A percentile compares a stretch with the other conserved stretches of the same genome.
phyloP scores from a whole-genome alignment of 1,140 invertebrate genomes.

The Philopotamus ludificatus region DNA sequence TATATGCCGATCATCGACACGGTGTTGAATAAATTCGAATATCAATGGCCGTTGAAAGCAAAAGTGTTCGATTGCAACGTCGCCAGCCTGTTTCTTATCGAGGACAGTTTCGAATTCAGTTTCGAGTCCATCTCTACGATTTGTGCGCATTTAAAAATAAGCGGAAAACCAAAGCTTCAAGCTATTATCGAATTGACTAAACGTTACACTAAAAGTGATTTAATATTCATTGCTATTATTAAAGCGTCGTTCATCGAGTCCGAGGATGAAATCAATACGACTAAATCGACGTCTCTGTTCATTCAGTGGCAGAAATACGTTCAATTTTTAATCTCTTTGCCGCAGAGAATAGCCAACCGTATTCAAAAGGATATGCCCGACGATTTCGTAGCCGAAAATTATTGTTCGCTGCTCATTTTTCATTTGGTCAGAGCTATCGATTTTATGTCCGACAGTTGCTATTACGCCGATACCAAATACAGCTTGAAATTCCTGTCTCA shows the following conservation, averaged over 20 bases:
- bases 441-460: slow-evolving; percentile 56
- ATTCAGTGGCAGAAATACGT: slow-evolving; percentile 58
- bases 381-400: slow-evolving; percentile 60
- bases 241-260: slow-evolving; percentile 42
- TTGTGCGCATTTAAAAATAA: slow-evolving; percentile 52
- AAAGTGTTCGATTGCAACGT: slow-evolving; percentile 47
- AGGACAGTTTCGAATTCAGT: slow-evolving; percentile 56
- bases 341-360: slow-evolving; percentile 67
- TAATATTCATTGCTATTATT: slow-evolving; percentile 55
- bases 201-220: slow-evolving; percentile 58
- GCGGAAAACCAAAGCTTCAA: slow-evolving; percentile 44
- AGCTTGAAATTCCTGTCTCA: slow-evolving; percentile 55
- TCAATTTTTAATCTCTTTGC: slow-evolving; percentile 65
- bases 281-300: slow-evolving; percentile 28
- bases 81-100: slow-evolving; percentile 53
- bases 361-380: slow-evolving; percentile 56
- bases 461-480: slow-evolving; percentile 46
- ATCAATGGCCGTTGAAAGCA: slow-evolving; percentile 54
- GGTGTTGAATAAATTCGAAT: slow-evolving; percentile 54
- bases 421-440: slow-evolving; percentile 61
- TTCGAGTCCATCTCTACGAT: slow-evolving; percentile 55
- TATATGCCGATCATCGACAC: slow-evolving; percentile 53
- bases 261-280: slow-evolving; percentile 42
- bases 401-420: slow-evolving; percentile 59
- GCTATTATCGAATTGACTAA: slow-evolving; percentile 52